Conservation (phyloP, 2,797 vertebrate species). For the Phrynocephalus vlangalii region DNA sequence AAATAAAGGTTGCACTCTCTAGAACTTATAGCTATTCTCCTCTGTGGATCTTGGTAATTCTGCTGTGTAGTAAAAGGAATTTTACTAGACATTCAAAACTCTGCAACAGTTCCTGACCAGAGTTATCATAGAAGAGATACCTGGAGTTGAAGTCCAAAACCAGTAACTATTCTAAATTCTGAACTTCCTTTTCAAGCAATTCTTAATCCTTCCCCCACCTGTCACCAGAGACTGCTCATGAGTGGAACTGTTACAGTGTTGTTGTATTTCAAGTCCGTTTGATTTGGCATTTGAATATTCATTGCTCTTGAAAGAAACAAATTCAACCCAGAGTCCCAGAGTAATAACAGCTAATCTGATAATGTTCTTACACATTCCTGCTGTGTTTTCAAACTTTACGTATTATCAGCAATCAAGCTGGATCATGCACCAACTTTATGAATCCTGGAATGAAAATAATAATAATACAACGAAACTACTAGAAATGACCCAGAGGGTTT, state of each 20-base stretch:
- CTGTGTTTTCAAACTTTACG: conserved; percentile 59
- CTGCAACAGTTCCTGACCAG: no score
- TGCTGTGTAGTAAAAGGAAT: no score
- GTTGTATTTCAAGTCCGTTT: neutral
- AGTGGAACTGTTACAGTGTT: neutral
- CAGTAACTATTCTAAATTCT: neutral
- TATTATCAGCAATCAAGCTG: conserved; percentile 46
- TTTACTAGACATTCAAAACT: no score
- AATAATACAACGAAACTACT: conserved; percentile 27
- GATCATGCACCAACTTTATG: conserved; percentile 40
- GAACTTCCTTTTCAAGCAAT: neutral
- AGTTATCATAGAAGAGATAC: no score
- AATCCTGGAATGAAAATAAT: conserved; percentile 33
- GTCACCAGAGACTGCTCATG: no score
- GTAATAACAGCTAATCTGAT: conserved; percentile 48
- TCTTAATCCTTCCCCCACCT: neutral
- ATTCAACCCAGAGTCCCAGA: conserved; percentile 15
- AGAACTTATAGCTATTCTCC: no score
- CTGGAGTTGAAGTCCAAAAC: neutral
- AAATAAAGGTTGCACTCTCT: no score
- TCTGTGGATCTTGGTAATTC: no score
- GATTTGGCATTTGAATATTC: conserved; percentile 23
- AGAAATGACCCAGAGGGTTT: neutral
- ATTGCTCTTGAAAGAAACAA: neutral
- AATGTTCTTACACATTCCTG: conserved; percentile 52